Conservation (phyloP, 1,140 invertebrate genomes). For the Trichogramma pretiosum region DNA sequence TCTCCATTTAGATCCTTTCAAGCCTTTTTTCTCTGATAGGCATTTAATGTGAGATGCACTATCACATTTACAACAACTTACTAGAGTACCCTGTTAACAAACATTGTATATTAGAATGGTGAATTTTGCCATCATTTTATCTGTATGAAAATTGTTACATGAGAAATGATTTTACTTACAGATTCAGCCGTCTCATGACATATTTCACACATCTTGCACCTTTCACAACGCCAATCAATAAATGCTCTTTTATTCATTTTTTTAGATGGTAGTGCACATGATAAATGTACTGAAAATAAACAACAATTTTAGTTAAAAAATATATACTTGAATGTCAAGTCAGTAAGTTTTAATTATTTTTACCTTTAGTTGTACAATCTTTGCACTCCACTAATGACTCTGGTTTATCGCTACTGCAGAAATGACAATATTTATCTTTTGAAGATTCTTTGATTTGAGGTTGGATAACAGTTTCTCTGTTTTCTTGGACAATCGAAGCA, state of each 20-base stretch:
- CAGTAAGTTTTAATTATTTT: no score
- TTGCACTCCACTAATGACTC: constrained; percentile 66
- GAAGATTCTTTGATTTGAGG: constrained; percentile 6
- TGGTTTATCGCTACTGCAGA: constrained; percentile 41
- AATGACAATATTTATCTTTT: constrained; percentile 44
- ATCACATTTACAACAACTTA: constrained; percentile 72
- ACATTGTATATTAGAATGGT: constrained; percentile 1
- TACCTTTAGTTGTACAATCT: constrained; percentile 73
- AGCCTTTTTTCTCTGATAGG: constrained; percentile 48
- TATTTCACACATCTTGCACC: constrained; percentile 61
- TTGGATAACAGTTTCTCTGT: constrained; percentile 27
- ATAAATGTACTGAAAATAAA: constrained; percentile 23
- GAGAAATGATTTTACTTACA: constrained; percentile 45
- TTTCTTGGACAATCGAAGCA: constrained; percentile 30
- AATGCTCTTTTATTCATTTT: constrained; percentile 55
- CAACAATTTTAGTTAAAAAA: no score
- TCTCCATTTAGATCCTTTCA: constrained; percentile 35
- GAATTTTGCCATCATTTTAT: constrained; percentile 8
- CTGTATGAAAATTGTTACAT: constrained; percentile 13
- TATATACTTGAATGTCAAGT: no score
- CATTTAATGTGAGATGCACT: constrained; percentile 74
- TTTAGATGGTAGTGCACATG: constrained; percentile 55
- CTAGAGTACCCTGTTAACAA: constrained; percentile 43
- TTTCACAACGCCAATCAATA: constrained; percentile 63
- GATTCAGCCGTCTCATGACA: constrained; percentile 63